Evolutionary conservation across 1,140 invertebrate species (phyloP), one percentile per base, ranked within the genome.

Genomic region (Asbolus verrucosus): DNA sequence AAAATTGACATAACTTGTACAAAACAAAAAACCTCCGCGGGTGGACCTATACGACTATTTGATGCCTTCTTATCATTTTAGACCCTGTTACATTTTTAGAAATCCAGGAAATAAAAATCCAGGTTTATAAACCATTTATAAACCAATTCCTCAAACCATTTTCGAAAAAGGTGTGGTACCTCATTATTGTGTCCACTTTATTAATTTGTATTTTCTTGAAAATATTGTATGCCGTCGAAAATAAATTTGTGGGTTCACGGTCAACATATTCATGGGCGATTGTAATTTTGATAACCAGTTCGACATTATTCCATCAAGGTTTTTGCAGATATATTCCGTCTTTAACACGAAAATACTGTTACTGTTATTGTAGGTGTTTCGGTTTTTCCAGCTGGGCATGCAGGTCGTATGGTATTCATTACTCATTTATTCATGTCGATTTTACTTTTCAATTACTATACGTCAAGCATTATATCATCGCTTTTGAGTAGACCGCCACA

Each of bases 401-500:
- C 79, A 9, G 76, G 79, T 43, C 72, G 78, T 9, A 73, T 80
- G 1, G 70, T 79, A 11, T 74, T 78, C 38, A 71, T 81, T n/a
- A 74, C 71, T 21, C 68, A 80, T 9, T 73, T 80, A 11, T 68
- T 79, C 6, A 69, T 77, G 5, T 79, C 79, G 8, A 54, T 81
- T 8, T 61, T 81, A 6, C 68, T 79, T 6, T 81, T 81, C 69
- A 81, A 81, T 61, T 81, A 80, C 50, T 81, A 81, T 70, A 81
- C 80, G 2, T 81, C 80, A 0, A 80, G 78, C 68, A 77, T 81
- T 38, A 78, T 81, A 6, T 81, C 79, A 1, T 78, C 78, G 0
- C 70, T 81, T 1, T 62, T 81, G 4, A 81, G 74, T 30, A 75
- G 72, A 31, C 66, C 72, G 6, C 73, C 76, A 15, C 39, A 67